Conservation (phyloP, 2,888 invertebrate species). For the Andrena minutula region DNA sequence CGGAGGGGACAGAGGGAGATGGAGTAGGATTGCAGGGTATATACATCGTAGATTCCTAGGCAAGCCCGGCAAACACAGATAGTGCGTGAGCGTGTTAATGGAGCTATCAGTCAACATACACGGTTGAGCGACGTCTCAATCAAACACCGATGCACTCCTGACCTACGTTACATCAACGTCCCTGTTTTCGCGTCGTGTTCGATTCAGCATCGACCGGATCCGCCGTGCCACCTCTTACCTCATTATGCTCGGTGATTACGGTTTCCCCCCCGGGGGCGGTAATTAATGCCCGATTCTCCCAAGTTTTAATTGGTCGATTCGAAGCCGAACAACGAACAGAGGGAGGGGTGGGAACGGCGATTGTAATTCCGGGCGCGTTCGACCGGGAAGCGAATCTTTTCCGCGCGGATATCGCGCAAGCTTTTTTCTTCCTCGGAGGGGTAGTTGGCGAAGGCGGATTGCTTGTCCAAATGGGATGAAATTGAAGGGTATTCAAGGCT, state of each 20-base stretch:
- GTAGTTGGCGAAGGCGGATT: too few species aligned
- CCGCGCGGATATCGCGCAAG: slow-evolving; percentile 3
- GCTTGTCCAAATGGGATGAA: too few species aligned
- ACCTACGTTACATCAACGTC: slow-evolving; percentile 63
- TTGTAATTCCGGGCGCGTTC: slow-evolving; percentile 25
- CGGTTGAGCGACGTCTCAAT: slow-evolving; percentile 80
- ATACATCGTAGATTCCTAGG: slow-evolving; percentile 60
- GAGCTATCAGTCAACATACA: slow-evolving; percentile 80
- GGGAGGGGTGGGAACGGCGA: slow-evolving; percentile 11
- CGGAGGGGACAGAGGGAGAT: not conserved
- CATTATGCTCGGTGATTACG: slow-evolving; percentile 62
- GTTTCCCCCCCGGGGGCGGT: slow-evolving; percentile 35
- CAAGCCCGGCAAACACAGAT: slow-evolving; percentile 72
- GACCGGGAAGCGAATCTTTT: slow-evolving; percentile 18
- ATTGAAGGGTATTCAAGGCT: too few species aligned
- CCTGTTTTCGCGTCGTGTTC: slow-evolving; percentile 65
- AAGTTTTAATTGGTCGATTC: slow-evolving; percentile 59
- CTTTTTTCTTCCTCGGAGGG: too few species aligned
- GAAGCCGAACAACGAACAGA: not conserved
- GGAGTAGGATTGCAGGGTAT: slow-evolving; percentile 36
- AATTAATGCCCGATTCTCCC: slow-evolving; percentile 61
- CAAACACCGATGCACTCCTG: slow-evolving; percentile 75
- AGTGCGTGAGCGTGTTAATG: slow-evolving; percentile 78
- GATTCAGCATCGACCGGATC: slow-evolving; percentile 56
- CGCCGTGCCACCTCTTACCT: slow-evolving; percentile 59